Evolutionary conservation across 2,797 vertebrate genomes (phyloP).

Genomic region (Mus minutoides): DNA sequence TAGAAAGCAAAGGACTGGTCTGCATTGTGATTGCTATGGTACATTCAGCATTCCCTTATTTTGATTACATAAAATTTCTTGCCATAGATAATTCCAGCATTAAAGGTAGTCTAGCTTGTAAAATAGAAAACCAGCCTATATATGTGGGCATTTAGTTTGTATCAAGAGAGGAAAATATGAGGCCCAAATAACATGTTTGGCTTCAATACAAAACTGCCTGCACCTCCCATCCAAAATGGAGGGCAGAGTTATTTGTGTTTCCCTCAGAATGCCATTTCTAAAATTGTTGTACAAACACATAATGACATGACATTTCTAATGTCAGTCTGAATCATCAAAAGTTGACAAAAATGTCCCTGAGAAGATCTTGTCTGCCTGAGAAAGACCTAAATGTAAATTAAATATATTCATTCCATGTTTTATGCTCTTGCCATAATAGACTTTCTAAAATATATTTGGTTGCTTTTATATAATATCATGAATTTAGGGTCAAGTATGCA

Average conservation of each 20-base stretch:
- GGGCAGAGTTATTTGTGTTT: neutral
- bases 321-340: neutral
- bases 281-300: neutral
- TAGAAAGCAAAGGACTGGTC: neutral
- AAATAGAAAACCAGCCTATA: neutral
- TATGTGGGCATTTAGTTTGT: neutral
- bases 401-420: neutral
- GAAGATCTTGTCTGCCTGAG: neutral
- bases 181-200: neutral
- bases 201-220: neutral
- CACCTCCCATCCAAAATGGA: neutral
- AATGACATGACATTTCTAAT: neutral
- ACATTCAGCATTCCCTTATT: neutral
- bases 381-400: neutral
- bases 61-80: neutral
- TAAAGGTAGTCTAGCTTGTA: neutral
- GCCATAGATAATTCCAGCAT: neutral
- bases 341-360: neutral
- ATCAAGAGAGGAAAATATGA: neutral
- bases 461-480: neutral
- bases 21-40: neutral
- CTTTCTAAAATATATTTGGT: constrained; percentile 13
- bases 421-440: neutral
- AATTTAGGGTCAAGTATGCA: neutral
- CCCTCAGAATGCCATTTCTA: neutral